phyloP scores from a whole-genome alignment of 1,140 invertebrate species.

The Ditylenchus dipsaci region DNA sequence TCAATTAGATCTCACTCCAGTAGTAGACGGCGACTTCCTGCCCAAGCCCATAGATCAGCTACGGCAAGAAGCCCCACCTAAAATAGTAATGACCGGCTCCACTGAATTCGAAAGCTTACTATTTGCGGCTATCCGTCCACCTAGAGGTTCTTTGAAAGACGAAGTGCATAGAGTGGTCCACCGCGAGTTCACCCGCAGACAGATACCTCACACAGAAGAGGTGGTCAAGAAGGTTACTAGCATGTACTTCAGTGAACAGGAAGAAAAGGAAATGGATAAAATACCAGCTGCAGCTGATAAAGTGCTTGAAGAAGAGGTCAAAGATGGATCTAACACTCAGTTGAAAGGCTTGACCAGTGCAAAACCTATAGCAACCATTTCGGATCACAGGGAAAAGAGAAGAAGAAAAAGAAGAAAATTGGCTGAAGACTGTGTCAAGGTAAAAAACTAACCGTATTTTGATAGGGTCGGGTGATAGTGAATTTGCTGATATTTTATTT shows the following conservation, averaged over 20 bases:
- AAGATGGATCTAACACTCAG: not conserved
- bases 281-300: not conserved
- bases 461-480: too few species aligned
- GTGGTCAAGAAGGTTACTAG: not conserved
- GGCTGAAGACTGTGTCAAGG: conserved; percentile 11
- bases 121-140: conserved; percentile 31
- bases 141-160: conserved; percentile 2
- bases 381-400: not conserved
- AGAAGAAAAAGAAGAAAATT: not conserved
- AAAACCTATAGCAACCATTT: conserved; percentile 2
- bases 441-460: not conserved
- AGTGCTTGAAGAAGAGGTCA: not conserved
- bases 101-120: conserved; percentile 42
- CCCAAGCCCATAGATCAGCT: conserved; percentile 41
- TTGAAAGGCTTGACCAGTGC: not conserved
- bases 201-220: not conserved
- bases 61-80: conserved; percentile 40
- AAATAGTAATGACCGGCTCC: conserved; percentile 40
- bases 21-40: conserved; percentile 47
- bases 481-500: too few species aligned
- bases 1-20: conserved; percentile 22
- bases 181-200: not conserved
- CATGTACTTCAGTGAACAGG: conserved; percentile 6
- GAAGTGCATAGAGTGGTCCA: conserved; percentile 13
- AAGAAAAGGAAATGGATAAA: not conserved